Base-by-base conservation (phyloP, 2,797 vertebrate species). In the Chloroceryle inda region DNA sequence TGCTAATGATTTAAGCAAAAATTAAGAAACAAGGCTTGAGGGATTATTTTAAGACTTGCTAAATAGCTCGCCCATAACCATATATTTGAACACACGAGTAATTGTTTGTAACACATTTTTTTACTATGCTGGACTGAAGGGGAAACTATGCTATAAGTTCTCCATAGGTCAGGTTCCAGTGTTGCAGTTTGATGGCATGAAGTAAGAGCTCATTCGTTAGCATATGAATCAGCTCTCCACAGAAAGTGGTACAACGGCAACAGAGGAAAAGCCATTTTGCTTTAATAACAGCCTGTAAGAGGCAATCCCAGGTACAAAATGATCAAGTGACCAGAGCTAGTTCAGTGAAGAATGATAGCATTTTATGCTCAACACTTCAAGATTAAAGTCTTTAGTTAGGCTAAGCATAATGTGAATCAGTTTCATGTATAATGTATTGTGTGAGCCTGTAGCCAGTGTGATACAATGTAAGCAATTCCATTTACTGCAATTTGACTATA, bases 381-480 rank as follows among this genome's bases (percentile, higher is more conserved):
- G 85, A 96, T 96, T 97, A 97, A 90, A 96, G 92, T 95, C 94
- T 96, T 97, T 73, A 92, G 81, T 96, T 97, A 96, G 87, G 37
- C 78, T 94, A 96, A 87, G 75, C 92, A 88, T 92, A 97, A 97
- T 93, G 73, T 96, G 92, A 96, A 92, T 97, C 95, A 91, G 80
- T 94, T 96, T 97, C 95, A 96, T 96, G 95, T 96, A 95, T 94
- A 95, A 97, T 95, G 92, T 92, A 96, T 97, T 94, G 92, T 85
- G 84, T 89, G 91, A 96, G 92, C 88, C 91, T 21, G 76, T 94
- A 98, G 86, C 72, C 55, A 64, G 66, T 89, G 88, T 68, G 96
- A 93, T 96, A 96, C 93, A 97, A 84, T 94, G 91, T 95, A 97
- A 97, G 95, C 94, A 97, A 94, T 96, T 96, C 85, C 95, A 95